These are phyloP conservation scores for Lutraria lutraria DNA, from an alignment of 2,888 invertebrate species.

Conservation along the genomic window DNA sequence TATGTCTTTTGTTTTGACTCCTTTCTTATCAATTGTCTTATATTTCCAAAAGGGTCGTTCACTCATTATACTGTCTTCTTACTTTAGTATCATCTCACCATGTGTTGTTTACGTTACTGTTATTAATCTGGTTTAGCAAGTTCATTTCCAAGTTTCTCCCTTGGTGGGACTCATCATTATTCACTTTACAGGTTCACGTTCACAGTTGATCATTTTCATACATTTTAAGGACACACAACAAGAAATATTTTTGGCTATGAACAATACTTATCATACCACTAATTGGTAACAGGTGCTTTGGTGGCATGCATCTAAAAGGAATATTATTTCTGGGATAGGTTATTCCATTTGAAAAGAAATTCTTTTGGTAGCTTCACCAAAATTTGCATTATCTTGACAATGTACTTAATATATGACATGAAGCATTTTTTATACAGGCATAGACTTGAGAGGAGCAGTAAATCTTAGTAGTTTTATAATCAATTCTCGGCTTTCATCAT, in stretches of 20 bases:
- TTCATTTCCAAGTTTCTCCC: not conserved
- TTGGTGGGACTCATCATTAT: not conserved
- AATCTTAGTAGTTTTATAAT: too few species aligned
- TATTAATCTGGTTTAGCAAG: not conserved
- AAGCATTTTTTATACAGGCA: too few species aligned
- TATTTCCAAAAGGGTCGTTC: not conserved
- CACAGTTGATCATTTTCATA: conserved; percentile 33
- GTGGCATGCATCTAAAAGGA: too few species aligned
- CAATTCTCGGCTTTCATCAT: not conserved
- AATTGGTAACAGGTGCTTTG: too few species aligned
- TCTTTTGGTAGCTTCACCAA: too few species aligned
- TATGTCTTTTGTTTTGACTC: not conserved
- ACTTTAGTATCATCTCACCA: not conserved
- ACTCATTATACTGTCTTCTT: not conserved
- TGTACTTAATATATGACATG: too few species aligned
- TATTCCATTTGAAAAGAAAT: too few species aligned
- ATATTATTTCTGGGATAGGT: too few species aligned
- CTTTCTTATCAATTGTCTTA: not conserved
- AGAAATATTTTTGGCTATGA: not conserved
- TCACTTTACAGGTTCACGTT: conserved; percentile 47
- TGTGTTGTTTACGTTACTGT: not conserved
- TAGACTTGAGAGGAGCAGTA: too few species aligned
- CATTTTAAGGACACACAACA: conserved; percentile 41
- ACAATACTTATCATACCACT: not conserved
- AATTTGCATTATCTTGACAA: too few species aligned